Percentiles rank a stretch among this genome's conserved stretches.
Conservation (phyloP, 92 coral and sea anemone genomes). For the Siderastrea radians region DNA sequence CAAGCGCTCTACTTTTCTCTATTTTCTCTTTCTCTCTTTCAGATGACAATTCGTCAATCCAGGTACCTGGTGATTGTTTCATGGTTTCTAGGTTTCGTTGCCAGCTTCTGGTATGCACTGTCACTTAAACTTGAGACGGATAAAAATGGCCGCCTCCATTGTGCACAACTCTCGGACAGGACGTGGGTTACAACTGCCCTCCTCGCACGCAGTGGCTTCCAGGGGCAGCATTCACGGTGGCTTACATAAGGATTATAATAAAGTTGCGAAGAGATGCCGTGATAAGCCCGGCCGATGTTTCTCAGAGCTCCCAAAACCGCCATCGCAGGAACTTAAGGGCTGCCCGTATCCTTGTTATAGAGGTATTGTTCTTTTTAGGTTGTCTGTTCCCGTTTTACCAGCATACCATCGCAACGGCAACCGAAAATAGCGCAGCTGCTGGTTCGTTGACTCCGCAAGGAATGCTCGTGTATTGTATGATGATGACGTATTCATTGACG, state of each 20-base stretch:
- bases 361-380: constrained; percentile 56
- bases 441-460: constrained; percentile 34
- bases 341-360: constrained; percentile 72
- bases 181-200: constrained; percentile 21
- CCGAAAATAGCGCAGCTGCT: not conserved
- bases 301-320: constrained; percentile 75
- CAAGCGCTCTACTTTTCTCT: too few relatives aligned
- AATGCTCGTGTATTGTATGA: constrained; percentile 46
- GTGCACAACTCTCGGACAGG: constrained; percentile 30
- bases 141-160: constrained; percentile 15
- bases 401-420: constrained; percentile 20
- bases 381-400: constrained; percentile 65
- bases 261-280: constrained; percentile 71
- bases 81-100: constrained; percentile 32
- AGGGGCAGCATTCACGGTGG: constrained; percentile 50
- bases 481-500: constrained; percentile 70
- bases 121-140: constrained; percentile 30
- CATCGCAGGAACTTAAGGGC: constrained; percentile 78
- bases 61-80: constrained; percentile 13
- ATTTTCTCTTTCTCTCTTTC: not conserved
- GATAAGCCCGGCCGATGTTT: constrained; percentile 60
- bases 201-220: constrained; percentile 59
- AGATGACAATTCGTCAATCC: constrained; percentile 64
- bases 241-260: constrained; percentile 70
- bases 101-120: constrained; percentile 11